Evolutionary conservation across 2,797 vertebrate species (phyloP).

Genomic region (Sebastes taczanowskii): DNA sequence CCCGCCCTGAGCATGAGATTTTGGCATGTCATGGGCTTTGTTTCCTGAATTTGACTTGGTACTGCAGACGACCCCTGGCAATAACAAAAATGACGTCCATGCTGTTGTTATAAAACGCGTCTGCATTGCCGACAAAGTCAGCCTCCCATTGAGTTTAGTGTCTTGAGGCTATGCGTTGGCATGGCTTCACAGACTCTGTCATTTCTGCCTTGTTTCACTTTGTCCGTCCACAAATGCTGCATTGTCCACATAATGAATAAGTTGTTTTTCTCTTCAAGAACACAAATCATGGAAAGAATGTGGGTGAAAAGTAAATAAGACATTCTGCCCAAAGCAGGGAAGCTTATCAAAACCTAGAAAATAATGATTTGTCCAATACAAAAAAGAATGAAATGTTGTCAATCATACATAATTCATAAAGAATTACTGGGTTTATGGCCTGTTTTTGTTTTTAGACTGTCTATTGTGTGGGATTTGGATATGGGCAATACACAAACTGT

Average conservation of each 20-base stretch:
- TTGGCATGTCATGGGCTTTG: conserved; percentile 22
- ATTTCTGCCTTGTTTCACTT: conserved; percentile 8
- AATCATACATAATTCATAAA: neutral
- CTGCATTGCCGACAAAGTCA: conserved; percentile 23
- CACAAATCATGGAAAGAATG: neutral
- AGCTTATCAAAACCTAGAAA: conserved; percentile 14
- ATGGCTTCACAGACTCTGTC: conserved; percentile 25
- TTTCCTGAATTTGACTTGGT: conserved; percentile 23
- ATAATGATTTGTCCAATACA: neutral
- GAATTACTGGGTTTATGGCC: neutral
- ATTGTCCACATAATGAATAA: conserved; percentile 1
- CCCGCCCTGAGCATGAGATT: neutral
- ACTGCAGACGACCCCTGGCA: conserved; percentile 16
- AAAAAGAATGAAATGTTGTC: neutral
- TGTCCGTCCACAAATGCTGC: conserved; percentile 9
- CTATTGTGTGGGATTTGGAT: neutral
- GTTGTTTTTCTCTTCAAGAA: neutral
- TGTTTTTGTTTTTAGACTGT: neutral
- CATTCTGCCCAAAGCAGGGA: neutral
- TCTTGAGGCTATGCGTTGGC: conserved; percentile 19
- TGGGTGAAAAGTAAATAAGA: neutral
- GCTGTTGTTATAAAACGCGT: conserved; percentile 9
- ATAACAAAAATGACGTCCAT: conserved; percentile 8
- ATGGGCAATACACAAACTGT: neutral
- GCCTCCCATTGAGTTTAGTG: neutral